phyloP scores from a whole-genome alignment of 2,797 vertebrate genomes.

The Peromyscus melanophrys region DNA sequence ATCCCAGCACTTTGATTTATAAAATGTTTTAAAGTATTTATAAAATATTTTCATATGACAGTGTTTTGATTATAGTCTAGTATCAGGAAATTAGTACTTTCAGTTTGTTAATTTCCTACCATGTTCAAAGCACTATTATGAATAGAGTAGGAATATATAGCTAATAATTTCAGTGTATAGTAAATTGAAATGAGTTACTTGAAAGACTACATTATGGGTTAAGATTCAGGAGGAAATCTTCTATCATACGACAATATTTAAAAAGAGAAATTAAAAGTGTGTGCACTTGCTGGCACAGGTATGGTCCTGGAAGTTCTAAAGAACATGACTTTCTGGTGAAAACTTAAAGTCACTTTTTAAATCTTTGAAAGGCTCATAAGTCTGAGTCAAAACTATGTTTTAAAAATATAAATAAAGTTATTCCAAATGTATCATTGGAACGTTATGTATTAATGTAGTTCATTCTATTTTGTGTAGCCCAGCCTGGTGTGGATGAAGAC shows the following conservation, averaged over 20 bases:
- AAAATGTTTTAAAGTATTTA: not conserved
- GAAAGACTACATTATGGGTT: not conserved
- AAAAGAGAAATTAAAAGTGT: not conserved
- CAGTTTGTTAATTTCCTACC: not conserved
- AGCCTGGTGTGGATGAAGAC: not conserved
- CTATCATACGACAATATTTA: not conserved
- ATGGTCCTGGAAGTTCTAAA: not conserved
- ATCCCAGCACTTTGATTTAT: not conserved
- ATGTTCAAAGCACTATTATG: constrained; percentile 42
- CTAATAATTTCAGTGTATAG: constrained; percentile 6
- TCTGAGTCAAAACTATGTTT: not conserved
- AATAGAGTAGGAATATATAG: not conserved
- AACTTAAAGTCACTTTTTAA: constrained; percentile 21
- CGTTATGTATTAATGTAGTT: not conserved
- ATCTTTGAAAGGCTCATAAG: constrained; percentile 10
- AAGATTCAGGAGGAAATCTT: not conserved
- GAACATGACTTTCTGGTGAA: not conserved
- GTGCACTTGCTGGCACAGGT: not conserved
- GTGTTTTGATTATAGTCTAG: not conserved
- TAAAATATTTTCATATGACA: not conserved
- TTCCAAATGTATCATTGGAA: not conserved
- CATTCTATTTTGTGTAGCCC: not conserved
- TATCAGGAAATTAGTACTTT: constrained; percentile 12
- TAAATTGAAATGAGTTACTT: constrained; percentile 9
- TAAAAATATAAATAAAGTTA: not conserved